Base-by-base conservation (phyloP, 2,888 invertebrate genomes). In the Augiades crinisus region DNA sequence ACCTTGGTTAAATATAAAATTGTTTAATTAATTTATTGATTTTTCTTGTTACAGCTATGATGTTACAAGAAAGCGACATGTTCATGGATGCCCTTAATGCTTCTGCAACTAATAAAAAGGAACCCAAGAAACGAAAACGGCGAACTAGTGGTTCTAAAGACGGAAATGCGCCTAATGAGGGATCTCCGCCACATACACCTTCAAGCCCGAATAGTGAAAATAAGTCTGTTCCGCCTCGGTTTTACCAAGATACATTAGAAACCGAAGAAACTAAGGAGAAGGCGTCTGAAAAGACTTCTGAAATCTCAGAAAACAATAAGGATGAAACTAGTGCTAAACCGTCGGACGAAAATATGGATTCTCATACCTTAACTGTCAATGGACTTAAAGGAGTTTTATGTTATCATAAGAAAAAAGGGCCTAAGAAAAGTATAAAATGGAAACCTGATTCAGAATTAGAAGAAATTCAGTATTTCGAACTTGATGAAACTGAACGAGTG, bases 401-500 rank as follows among this genome's bases (percentile, higher is more conserved):
- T 64, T 91, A 93, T 62, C 93, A 94, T 56, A 94, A 95, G 63
- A 92, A 92, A 60, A 94, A 93, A 75, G 95, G 94, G 2, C 94
- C 94, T 2, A 97, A 95, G 73, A 95, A 95, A 77, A 92, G 93
- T 62, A 92, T 95, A 3, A 93, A 93, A 70, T 98, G 97, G 95
- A 95, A 94, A 69, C 92, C 94, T 2, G 97, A 97, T 54, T 82
- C 91, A 4, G 93, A 95, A 60, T 86, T 99, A 22, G 95, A 95
- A 65, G 94, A 95, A 68, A 91, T 97, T 52, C 94, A 95, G 66
- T 98, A 93, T 81, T 99, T 99, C 79, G 98, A 98, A 78, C 85
- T 98, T 62, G 98, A 99, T 80, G 98, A 98, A 83, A 98, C 95
- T 10, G 99, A 99, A 84, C 92, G 99, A 70, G 96, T 98, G 1